Base-by-base conservation (phyloP, 2,113 vertebrate genomes). In the Pipa parva region DNA sequence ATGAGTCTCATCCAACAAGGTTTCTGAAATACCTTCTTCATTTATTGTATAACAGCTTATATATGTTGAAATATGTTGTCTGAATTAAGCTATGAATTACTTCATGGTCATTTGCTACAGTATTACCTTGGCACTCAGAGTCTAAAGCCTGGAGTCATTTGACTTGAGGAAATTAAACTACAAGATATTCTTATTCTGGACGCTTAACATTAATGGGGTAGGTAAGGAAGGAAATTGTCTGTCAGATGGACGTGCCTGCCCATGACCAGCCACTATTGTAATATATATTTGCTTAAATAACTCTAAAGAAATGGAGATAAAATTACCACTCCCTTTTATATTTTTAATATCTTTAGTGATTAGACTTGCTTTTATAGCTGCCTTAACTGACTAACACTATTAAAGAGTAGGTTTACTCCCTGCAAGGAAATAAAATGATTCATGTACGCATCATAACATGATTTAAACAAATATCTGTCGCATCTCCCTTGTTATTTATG, bases 401-500 rank as follows among this genome's bases (percentile, higher is more conserved):
- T 28, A 15, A 45, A 54, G 22, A 69, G 17, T 18, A n/a, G 1
- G 17, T 22, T 42, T 6, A 21, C 21, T 52, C 66, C 37, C 13
- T n/a, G 18, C 46, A 28, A 60, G n/a, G 56, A 60, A 59, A 52
- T 50, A 59, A 25, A 33, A 51, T 28, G 24, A 10, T 17, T 15
- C 46, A 46, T 54, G 48, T 36, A 39, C 22, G 22, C 66, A 45
- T 61, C 42, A 70, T 61, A 15, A 29, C 17, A 20, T 59, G 31
- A 70, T 70, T 70, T 70, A 37, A 70, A 54, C 58, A 45, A 61
- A 70, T 70, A 59, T 61, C 66, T 59, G 36, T 70, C 58, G 52
- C 36, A 42, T 54, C 58, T 8, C 58, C 22, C 7, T 2, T 4
- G 57, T 61, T 45, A 70, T 70, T 70, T 70, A 70, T 42, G 57